Conservation (phyloP, 53 echinoderm and acorn worm species). For the Arbacia lixula region DNA sequence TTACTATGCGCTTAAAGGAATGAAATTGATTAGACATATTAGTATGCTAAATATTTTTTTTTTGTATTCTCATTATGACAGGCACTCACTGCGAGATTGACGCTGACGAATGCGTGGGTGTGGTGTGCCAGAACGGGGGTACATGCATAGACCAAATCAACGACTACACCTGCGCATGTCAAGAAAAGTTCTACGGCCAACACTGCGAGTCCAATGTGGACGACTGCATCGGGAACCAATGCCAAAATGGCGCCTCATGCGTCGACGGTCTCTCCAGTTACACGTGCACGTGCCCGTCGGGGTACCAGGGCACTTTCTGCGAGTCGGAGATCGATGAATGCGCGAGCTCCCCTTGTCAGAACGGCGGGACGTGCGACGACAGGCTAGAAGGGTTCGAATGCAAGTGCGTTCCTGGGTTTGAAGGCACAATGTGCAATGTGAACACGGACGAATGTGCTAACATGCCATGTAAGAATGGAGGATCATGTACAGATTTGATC, state of each 20-base stretch:
- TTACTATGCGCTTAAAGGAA: no score
- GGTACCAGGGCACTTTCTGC: constrained; percentile 22
- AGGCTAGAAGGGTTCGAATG: constrained; percentile 18
- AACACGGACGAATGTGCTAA: constrained; percentile 1
- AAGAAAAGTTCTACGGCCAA: constrained; percentile 5
- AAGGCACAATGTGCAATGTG: constrained; percentile 18
- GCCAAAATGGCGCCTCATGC: constrained; percentile 14
- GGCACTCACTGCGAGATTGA: constrained; percentile 12
- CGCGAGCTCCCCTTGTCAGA: not conserved
- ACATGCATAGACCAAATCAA: constrained; percentile 31
- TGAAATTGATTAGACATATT: no score
- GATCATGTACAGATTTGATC: not conserved
- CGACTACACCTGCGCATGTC: constrained; percentile 3
- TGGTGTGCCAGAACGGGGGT: constrained; percentile 4
- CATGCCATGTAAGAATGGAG: constrained; percentile 31
- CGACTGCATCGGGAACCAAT: constrained; percentile 2
- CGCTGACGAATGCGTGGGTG: constrained; percentile 1
- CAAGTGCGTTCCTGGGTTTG: not conserved
- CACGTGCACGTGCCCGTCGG: constrained; percentile 7
- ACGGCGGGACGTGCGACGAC: constrained; percentile 25
- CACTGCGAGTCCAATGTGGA: constrained; percentile 23
- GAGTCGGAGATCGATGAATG: constrained; percentile 22
- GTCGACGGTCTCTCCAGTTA: constrained; percentile 4
- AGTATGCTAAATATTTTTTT: no score
- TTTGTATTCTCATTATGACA: no score